These are phyloP conservation scores for Adelphocoris suturalis DNA, from an alignment of 2,888 invertebrate genomes.

Conservation along the genomic window DNA sequence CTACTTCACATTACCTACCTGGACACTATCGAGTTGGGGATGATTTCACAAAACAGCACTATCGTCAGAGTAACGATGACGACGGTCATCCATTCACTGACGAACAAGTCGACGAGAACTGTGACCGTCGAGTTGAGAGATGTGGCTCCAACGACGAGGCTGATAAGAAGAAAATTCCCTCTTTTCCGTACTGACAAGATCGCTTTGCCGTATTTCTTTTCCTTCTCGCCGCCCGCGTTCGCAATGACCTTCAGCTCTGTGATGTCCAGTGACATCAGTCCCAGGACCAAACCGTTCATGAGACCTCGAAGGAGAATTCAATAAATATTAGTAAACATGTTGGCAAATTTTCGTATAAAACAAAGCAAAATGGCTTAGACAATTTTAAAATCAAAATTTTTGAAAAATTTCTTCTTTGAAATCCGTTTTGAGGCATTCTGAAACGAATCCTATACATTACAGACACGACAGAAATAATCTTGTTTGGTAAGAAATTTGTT, in stretches of 20 bases:
- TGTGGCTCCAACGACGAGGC: constrained; percentile 74
- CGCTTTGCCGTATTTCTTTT: constrained; percentile 73
- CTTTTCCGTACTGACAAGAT: constrained; percentile 73
- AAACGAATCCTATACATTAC: too few species aligned
- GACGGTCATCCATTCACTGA: constrained; percentile 73
- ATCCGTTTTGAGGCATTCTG: too few species aligned
- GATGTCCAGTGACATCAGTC: constrained; percentile 71
- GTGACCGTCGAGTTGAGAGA: constrained; percentile 74
- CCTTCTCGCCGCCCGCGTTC: constrained; percentile 73
- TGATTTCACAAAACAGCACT: constrained; percentile 74
- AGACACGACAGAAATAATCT: too few species aligned
- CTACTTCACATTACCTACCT: constrained; percentile 38
- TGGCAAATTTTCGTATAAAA: too few species aligned
- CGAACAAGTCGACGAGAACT: constrained; percentile 72
- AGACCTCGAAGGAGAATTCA: constrained; percentile 56
- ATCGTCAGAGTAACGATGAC: constrained; percentile 73
- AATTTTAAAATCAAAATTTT: too few species aligned
- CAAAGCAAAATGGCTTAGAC: too few species aligned
- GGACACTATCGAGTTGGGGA: constrained; percentile 73
- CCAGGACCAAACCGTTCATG: constrained; percentile 73
- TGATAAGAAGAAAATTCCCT: constrained; percentile 74
- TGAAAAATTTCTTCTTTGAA: too few species aligned
- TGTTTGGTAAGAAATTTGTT: too few species aligned
- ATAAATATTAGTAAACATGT: background rate
- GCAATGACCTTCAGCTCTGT: constrained; percentile 73